Percentiles rank a stretch among this genome's conserved stretches.
Conservation (phyloP, 2,797 vertebrate species). For the Alectoris magna region DNA sequence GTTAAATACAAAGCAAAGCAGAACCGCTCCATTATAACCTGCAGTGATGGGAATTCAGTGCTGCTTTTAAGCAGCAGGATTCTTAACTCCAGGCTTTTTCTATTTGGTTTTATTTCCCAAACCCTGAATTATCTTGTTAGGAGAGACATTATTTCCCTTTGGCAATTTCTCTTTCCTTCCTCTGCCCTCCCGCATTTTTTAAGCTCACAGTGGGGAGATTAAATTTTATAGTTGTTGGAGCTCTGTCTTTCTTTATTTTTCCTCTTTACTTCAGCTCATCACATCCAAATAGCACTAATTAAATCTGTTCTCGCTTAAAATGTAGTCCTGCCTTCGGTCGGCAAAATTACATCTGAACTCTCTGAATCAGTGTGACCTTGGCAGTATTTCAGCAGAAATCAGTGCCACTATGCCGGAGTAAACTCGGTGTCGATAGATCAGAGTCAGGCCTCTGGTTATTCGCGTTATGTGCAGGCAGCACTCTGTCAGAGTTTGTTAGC, state of each 20-base stretch:
- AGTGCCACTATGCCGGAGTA: background rate
- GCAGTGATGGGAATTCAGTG: slow-evolving; percentile 66
- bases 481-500: slow-evolving; percentile 15
- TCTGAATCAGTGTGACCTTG: background rate
- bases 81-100: slow-evolving; percentile 66
- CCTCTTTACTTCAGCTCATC: background rate
- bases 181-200: slow-evolving; percentile 7
- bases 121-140: slow-evolving; percentile 69
- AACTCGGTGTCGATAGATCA: background rate
- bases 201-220: background rate
- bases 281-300: slow-evolving; percentile 42
- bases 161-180: slow-evolving; percentile 45
- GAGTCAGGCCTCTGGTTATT: background rate
- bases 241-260: slow-evolving; percentile 7
- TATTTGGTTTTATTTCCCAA: slow-evolving; percentile 72
- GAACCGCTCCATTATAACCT: slow-evolving; percentile 60
- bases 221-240: slow-evolving; percentile 19
- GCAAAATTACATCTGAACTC: slow-evolving; percentile 30
- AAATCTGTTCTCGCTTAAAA: slow-evolving; percentile 8
- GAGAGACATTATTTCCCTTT: slow-evolving; percentile 57
- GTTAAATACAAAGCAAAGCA: slow-evolving; percentile 72
- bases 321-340: background rate
- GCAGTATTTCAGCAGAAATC: background rate
- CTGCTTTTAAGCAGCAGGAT: slow-evolving; percentile 71
- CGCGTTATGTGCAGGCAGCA: background rate